A percentile compares a stretch with the other conserved stretches of the same genome.
Evolutionary conservation across 2,888 invertebrate species (phyloP).

Genomic region (Himalopsyche tibetana): DNA sequence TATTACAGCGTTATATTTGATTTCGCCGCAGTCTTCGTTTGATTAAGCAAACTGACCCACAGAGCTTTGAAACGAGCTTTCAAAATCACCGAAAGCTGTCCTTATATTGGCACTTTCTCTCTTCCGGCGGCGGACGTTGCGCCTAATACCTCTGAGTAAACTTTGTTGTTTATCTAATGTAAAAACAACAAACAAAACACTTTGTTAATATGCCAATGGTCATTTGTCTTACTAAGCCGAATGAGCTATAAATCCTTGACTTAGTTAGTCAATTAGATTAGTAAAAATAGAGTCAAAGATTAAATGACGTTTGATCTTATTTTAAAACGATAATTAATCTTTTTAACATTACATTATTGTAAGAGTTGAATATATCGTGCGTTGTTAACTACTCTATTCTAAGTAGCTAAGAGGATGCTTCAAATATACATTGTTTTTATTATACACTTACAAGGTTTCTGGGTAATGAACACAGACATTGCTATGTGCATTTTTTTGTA

Average conservation of each 20-base stretch:
- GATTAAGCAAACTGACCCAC: too few relatives aligned
- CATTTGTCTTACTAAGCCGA: not conserved
- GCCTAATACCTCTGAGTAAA: slow-evolving; percentile 34
- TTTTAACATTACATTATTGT: too few relatives aligned
- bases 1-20: too few relatives aligned
- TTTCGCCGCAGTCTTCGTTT: too few relatives aligned
- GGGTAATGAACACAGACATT: too few relatives aligned
- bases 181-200: slow-evolving; percentile 40
- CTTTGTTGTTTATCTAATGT: slow-evolving; percentile 28
- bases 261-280: slow-evolving; percentile 4
- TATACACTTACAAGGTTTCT: too few relatives aligned
- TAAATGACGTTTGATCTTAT: not conserved
- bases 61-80: slow-evolving; percentile 1
- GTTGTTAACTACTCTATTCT: too few relatives aligned
- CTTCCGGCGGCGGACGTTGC: slow-evolving; percentile 40
- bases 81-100: slow-evolving; percentile 28
- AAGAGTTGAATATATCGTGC: too few relatives aligned
- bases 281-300: not conserved
- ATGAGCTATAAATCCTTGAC: slow-evolving; percentile 5
- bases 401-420: too few relatives aligned
- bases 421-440: too few relatives aligned
- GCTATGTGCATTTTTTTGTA: too few relatives aligned
- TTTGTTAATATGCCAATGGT: slow-evolving; percentile 38
- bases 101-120: slow-evolving; percentile 26
- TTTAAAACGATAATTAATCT: not conserved